A percentile compares a stretch with the other conserved stretches of the same genome.
These are phyloP conservation scores for Agelastica alni DNA, from an alignment of 2,888 invertebrate species.

Conservation along the genomic window DNA sequence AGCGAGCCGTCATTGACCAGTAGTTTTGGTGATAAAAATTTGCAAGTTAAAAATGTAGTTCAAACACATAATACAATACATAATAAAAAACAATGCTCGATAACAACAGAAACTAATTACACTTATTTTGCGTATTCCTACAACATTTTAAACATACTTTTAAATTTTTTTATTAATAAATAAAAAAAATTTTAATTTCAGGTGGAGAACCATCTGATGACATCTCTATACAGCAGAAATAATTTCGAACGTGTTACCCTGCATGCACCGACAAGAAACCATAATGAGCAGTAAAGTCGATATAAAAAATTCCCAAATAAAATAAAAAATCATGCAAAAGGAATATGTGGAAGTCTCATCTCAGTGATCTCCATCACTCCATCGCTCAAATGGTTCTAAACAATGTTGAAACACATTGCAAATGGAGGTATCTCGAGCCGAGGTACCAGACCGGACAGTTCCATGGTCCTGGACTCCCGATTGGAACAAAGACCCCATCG, in stretches of 20 bases:
- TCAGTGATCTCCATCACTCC: conserved; percentile 42
- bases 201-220: neutral
- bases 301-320: conserved; percentile 37
- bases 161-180: neutral
- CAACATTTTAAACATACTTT: neutral
- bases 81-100: too few relatives aligned
- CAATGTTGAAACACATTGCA: conserved; percentile 74
- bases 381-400: conserved; percentile 40
- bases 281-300: conserved; percentile 33
- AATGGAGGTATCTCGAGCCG: conserved; percentile 60
- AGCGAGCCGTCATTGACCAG: too few relatives aligned
- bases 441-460: conserved; percentile 54
- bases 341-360: conserved; percentile 48
- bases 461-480: conserved; percentile 52
- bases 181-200: neutral
- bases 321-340: conserved; percentile 36
- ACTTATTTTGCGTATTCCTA: too few relatives aligned
- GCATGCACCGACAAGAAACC: neutral
- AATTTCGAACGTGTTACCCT: neutral
- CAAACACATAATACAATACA: too few relatives aligned
- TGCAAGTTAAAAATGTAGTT: too few relatives aligned
- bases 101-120: too few relatives aligned
- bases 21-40: too few relatives aligned
- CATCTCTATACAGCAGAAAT: neutral
- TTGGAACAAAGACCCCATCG: conserved; percentile 50